phyloP scores from a whole-genome alignment of 2,888 invertebrate species.

The Coleophora deauratella region DNA sequence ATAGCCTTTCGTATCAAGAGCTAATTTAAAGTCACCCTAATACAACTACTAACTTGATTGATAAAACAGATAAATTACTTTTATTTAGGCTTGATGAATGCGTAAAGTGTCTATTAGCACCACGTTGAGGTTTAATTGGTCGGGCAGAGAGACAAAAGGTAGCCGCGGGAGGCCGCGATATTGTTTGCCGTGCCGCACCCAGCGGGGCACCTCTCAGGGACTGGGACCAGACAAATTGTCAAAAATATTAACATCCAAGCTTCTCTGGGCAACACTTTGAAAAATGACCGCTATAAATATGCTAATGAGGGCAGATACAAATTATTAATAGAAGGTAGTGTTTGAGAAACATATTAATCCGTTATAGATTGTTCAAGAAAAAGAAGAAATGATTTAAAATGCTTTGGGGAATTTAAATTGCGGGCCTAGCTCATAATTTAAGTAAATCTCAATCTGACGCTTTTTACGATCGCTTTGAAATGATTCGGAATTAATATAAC shows the following conservation, averaged over 20 bases:
- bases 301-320: slow-evolving; percentile 9
- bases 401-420: too few relatives aligned
- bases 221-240: slow-evolving; percentile 42
- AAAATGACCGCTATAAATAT: slow-evolving; percentile 11
- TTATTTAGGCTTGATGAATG: slow-evolving; percentile 36
- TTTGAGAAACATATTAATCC: too few relatives aligned
- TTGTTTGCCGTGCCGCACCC: slow-evolving; percentile 53
- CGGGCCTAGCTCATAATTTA: too few relatives aligned
- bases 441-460: too few relatives aligned
- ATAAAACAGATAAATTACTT: slow-evolving; percentile 16
- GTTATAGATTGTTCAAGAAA: too few relatives aligned
- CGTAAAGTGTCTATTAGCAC: slow-evolving; percentile 54
- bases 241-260: slow-evolving; percentile 37
- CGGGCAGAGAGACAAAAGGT: slow-evolving; percentile 51
- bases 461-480: too few relatives aligned
- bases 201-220: slow-evolving; percentile 31
- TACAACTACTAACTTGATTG: too few relatives aligned
- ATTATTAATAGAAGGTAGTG: slow-evolving; percentile 7
- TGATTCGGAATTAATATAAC: slow-evolving; percentile 43
- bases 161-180: slow-evolving; percentile 50
- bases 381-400: too few relatives aligned
- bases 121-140: slow-evolving; percentile 52
- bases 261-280: slow-evolving; percentile 1
- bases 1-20: too few relatives aligned
- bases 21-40: too few relatives aligned